Evolutionary conservation across 2,888 invertebrate genomes (phyloP).

Genomic region (Patella caerulea): DNA sequence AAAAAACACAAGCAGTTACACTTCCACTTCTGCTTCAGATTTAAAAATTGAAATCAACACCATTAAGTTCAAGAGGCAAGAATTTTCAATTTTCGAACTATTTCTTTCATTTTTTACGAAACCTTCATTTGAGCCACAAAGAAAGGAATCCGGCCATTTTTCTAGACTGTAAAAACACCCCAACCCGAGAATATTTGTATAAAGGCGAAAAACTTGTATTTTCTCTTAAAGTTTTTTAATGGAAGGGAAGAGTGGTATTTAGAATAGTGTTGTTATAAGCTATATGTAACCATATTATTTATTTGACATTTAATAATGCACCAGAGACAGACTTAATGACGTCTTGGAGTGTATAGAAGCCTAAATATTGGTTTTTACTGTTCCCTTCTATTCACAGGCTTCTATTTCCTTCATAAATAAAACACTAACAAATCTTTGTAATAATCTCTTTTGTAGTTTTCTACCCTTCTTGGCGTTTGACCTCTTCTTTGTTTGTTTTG

Average conservation of each 20-base stretch:
- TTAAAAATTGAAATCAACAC: neutral
- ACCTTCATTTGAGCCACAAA: conserved; percentile 1
- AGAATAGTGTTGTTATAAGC: neutral
- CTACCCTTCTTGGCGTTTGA: neutral
- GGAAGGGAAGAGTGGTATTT: neutral
- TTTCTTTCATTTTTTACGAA: conserved; percentile 4
- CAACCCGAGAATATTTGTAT: neutral
- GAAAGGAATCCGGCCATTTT: neutral
- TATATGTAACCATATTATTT: neutral
- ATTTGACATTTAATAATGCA: conserved; percentile 5
- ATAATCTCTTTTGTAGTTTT: conserved; percentile 1
- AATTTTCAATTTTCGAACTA: conserved; percentile 6
- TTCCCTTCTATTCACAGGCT: neutral
- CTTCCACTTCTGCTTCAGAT: neutral
- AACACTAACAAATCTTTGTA: neutral
- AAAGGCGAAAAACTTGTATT: neutral
- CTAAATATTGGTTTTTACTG: neutral
- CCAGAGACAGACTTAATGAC: neutral
- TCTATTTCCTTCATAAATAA: conserved; percentile 1
- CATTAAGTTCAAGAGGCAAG: neutral
- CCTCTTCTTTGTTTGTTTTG: conserved; percentile 7
- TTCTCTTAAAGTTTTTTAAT: neutral
- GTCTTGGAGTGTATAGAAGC: neutral
- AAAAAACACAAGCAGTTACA: neutral
- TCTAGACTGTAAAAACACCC: neutral